Evolutionary conservation across 2,797 vertebrate species (phyloP).

Genomic region (Anguilla anguilla): DNA sequence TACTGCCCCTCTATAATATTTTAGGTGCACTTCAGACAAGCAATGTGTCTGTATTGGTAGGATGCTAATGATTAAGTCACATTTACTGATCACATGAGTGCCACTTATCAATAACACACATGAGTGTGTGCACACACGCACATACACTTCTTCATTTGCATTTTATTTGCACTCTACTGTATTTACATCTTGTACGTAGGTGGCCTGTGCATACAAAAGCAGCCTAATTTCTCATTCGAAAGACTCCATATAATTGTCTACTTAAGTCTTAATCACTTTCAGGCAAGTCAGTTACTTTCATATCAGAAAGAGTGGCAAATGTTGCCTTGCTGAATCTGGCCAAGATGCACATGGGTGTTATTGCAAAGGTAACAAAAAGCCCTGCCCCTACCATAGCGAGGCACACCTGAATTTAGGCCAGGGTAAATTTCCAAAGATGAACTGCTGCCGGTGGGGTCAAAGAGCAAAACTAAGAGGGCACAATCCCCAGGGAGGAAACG

Average conservation of each 20-base stretch:
- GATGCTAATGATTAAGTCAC: neutral
- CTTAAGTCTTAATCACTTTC: too few relatives aligned
- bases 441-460: neutral
- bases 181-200: too few relatives aligned
- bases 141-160: too few relatives aligned
- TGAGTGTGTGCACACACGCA: neutral
- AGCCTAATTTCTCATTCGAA: too few relatives aligned
- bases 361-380: neutral
- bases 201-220: too few relatives aligned
- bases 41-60: neutral
- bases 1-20: neutral
- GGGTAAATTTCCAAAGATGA: neutral
- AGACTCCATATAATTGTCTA: too few relatives aligned
- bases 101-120: neutral
- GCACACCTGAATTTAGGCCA: neutral
- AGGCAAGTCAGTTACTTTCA: too few relatives aligned
- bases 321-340: neutral
- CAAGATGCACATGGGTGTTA: neutral
- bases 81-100: neutral
- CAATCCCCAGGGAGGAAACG: neutral
- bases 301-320: neutral
- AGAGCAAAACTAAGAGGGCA: neutral
- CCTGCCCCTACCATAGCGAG: neutral
- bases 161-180: too few relatives aligned
- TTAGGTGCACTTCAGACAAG: neutral